phyloP scores from a whole-genome alignment of 2,113 vertebrate species.

The Pseudolaguvia tuberculata region DNA sequence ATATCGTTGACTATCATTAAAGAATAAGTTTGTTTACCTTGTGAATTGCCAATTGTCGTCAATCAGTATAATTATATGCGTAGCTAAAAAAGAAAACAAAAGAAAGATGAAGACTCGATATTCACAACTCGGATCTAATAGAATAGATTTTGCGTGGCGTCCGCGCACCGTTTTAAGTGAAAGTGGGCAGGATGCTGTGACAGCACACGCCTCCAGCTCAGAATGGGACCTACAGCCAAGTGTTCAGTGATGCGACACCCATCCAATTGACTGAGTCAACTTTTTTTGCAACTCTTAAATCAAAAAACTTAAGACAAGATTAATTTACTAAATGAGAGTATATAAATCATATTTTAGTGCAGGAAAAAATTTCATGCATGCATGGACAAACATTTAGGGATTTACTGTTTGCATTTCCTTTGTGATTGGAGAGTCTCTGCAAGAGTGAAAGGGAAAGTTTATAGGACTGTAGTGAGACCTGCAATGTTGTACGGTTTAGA shows the following conservation, averaged over 20 bases:
- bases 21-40: conserved; percentile 4
- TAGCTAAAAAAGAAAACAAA: neutral
- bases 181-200: conserved; percentile 24
- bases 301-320: neutral
- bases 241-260: neutral
- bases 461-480: too few species aligned
- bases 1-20: neutral
- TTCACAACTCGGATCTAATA: neutral
- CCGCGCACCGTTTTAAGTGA: conserved; percentile 37
- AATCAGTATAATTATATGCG: neutral
- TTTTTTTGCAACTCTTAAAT: neutral
- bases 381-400: neutral
- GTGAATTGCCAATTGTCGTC: neutral
- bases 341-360: too few species aligned
- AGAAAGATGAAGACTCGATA: neutral
- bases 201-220: conserved; percentile 29
- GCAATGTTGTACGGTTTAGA: too few species aligned
- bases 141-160: conserved; percentile 24
- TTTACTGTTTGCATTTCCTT: neutral
- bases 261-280: neutral
- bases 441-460: too few species aligned
- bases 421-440: too few species aligned
- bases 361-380: neutral
- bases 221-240: neutral
- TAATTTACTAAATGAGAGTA: too few species aligned